Base-by-base conservation (phyloP, 2,888 invertebrate genomes). In the Eupithecia subfuscata region DNA sequence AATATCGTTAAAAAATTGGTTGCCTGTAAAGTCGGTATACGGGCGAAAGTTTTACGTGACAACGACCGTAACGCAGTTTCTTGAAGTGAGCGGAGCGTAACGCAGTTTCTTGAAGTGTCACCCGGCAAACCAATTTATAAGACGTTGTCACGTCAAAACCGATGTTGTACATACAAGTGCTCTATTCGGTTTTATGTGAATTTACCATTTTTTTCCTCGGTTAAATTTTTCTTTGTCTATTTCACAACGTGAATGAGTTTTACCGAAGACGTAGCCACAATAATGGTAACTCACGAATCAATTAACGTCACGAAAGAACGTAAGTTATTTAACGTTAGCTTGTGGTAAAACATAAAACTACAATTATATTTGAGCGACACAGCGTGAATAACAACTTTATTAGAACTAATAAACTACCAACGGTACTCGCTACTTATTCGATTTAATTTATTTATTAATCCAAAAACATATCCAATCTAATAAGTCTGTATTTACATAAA, bases 281-380 rank as follows among this genome's bases (percentile, higher is more conserved):
- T n/a, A 11, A 0, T 56, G 12, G 30, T 30, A 60, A 22, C 12
- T 14, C 0, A 22, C 2, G 25, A 14, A 60, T 60, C 5, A 12
- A 56, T 11, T 22, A n/a, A 56, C 56, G 22, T 60, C 22, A 25
- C 56, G 5, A 11, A 22, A 22, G 11, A 56, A 56, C 22, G n/a
- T 52, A n/a, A n/a, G n/a, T n/a, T 52, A 56, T 22, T 56, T 56
- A 56, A 22, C 60, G 60, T 14, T 60, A 14, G 12, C 8, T 64
- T 34, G 64, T 34, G 34, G 12, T 30, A 34, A 30, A n/a, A 63
- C 0, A 30, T 6, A 18, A n/a, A 34, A 40, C 65, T 65, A 67
- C 22, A 40, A 37, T 56, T 11, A 52, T 65, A 34, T 67, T 67
- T 67, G 67, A 67, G 67, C 67, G 67, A 65, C 37, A 67, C 67